phyloP scores from a whole-genome alignment of 2,797 vertebrate species.

The Pelobates cultripes region DNA sequence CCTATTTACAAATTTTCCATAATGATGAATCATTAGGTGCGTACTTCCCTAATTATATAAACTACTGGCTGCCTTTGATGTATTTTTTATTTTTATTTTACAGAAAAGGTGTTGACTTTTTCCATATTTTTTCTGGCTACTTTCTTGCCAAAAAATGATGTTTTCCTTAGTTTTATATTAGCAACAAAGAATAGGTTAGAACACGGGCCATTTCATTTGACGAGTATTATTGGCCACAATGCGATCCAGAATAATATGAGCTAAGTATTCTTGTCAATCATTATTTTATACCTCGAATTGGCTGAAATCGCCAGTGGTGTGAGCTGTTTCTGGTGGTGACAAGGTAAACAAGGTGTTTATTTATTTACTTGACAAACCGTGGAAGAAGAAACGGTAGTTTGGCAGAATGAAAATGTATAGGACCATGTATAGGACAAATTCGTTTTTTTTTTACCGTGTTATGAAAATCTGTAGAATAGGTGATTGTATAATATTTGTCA shows the following conservation, averaged over 20 bases:
- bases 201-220: constrained; percentile 75
- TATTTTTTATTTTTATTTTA: constrained; percentile 27
- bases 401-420: too few relatives aligned
- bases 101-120: constrained; percentile 42
- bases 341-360: constrained; percentile 64
- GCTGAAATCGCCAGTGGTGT: constrained; percentile 66
- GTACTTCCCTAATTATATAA: constrained; percentile 25
- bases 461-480: too few relatives aligned
- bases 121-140: constrained; percentile 30
- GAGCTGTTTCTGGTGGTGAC: constrained; percentile 67
- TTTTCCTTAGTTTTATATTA: constrained; percentile 61
- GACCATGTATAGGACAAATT: too few relatives aligned
- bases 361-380: background rate
- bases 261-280: constrained; percentile 69
- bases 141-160: constrained; percentile 36
- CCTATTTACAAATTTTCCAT: constrained; percentile 29
- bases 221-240: constrained; percentile 76
- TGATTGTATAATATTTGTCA: too few relatives aligned
- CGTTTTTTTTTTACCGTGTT: too few relatives aligned
- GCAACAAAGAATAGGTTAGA: constrained; percentile 67
- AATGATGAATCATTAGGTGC: constrained; percentile 36
- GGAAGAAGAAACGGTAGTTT: too few relatives aligned
- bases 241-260: constrained; percentile 69
- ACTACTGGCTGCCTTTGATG: constrained; percentile 24
- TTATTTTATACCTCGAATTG: constrained; percentile 60